Conservation (phyloP, 2,888 invertebrate genomes). For the Glaucopsyche alexis region DNA sequence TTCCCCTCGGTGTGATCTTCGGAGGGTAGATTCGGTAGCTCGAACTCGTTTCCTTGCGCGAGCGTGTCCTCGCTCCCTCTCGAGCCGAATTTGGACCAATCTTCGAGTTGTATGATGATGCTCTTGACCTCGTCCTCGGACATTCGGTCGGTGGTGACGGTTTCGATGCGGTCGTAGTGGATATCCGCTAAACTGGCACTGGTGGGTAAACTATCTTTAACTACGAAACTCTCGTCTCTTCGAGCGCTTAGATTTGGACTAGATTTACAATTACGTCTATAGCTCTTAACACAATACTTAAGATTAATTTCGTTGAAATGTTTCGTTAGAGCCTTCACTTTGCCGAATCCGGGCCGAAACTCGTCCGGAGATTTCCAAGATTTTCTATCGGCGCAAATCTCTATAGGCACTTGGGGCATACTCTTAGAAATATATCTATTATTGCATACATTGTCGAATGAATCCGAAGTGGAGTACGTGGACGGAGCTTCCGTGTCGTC, state of each 20-base stretch:
- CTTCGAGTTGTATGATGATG: conserved; percentile 69
- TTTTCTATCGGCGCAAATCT: conserved; percentile 65
- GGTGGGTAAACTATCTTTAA: conserved; percentile 53
- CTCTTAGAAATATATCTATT: conserved; percentile 39
- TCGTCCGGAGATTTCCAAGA: conserved; percentile 87
- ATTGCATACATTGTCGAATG: conserved; percentile 51
- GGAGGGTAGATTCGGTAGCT: conserved; percentile 67
- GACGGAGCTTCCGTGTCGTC: conserved; percentile 64
- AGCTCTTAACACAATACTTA: conserved; percentile 64
- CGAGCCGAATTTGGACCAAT: conserved; percentile 74
- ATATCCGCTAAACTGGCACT: conserved; percentile 70
- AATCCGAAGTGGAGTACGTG: conserved; percentile 62
- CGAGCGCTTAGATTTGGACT: conserved; percentile 70
- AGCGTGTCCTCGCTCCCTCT: conserved; percentile 71
- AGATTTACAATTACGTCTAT: conserved; percentile 70
- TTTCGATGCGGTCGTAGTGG: conserved; percentile 62
- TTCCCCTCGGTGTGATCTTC: conserved; percentile 60
- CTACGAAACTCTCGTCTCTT: conserved; percentile 48
- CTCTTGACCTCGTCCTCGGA: conserved; percentile 73
- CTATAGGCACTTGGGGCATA: conserved; percentile 47
- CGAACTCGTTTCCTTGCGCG: conserved; percentile 72
- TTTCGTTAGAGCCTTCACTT: conserved; percentile 85
- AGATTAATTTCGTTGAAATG: conserved; percentile 82
- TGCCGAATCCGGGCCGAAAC: conserved; percentile 83
- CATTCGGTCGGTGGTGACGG: conserved; percentile 60